These are phyloP conservation scores for Papilio demoleus DNA, from an alignment of 2,888 invertebrate genomes.

Conservation along the genomic window DNA sequence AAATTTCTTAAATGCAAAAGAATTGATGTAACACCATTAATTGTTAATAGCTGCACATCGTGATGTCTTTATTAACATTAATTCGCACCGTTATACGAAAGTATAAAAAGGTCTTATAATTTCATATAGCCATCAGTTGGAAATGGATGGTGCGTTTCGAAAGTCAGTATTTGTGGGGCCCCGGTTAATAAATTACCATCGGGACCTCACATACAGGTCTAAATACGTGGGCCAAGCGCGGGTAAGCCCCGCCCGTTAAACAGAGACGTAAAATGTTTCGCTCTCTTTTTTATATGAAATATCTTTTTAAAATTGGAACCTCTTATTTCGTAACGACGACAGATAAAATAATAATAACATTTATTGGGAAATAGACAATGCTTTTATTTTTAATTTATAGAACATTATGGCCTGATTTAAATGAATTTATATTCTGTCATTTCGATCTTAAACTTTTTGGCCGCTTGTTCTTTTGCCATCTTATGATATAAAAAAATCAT, in stretches of 20 bases:
- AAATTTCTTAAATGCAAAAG: constrained; percentile 47
- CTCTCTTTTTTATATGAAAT: constrained; percentile 37
- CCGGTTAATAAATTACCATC: constrained; percentile 75
- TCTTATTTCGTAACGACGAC: too few species aligned
- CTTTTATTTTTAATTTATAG: too few species aligned
- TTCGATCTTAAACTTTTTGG: too few species aligned
- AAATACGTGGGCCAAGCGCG: constrained; percentile 69
- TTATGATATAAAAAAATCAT: too few species aligned
- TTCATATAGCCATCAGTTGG: constrained; percentile 65
- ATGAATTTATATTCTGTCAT: too few species aligned
- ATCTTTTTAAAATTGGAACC: too few species aligned
- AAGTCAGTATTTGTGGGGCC: constrained; percentile 72
- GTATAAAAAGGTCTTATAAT: constrained; percentile 57
- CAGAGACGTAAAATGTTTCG: constrained; percentile 48
- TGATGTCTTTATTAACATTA: constrained; percentile 69
- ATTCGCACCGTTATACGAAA: constrained; percentile 46
- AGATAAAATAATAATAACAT: too few species aligned
- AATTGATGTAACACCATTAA: constrained; percentile 47
- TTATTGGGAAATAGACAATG: too few species aligned
- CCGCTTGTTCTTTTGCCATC: too few species aligned
- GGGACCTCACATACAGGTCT: constrained; percentile 78
- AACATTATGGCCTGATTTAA: too few species aligned
- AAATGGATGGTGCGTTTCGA: constrained; percentile 61
- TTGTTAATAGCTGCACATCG: constrained; percentile 56
- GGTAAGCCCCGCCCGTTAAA: constrained; percentile 69